A percentile compares a stretch with the other conserved stretches of the same genome.
Conservation (phyloP, 92 coral and sea anemone species). For the Chrysogorgia sp. region DNA sequence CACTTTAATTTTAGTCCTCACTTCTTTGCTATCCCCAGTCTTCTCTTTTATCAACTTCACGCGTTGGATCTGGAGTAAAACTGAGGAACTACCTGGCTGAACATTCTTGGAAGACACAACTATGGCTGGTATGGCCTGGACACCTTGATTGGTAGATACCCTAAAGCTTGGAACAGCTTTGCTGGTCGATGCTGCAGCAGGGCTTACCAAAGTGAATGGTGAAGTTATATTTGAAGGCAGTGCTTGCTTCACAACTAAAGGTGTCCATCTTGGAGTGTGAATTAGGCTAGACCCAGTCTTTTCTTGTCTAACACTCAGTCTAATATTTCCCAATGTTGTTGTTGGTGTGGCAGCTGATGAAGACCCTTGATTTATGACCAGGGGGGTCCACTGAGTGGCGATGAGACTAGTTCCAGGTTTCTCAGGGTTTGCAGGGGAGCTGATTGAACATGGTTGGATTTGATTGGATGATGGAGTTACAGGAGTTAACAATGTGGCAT, state of each 20-base stretch:
- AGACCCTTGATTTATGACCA: neutral
- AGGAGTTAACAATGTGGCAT: neutral
- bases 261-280: neutral
- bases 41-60: slow-evolving; percentile 38
- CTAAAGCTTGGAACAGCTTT: neutral
- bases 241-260: neutral
- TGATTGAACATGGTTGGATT: neutral
- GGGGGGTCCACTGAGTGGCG: neutral
- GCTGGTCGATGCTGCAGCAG: neutral
- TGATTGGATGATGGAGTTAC: slow-evolving; percentile 22
- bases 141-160: neutral
- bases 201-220: neutral
- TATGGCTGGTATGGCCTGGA: neutral
- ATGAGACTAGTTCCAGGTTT: neutral
- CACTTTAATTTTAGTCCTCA: neutral
- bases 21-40: slow-evolving; percentile 41
- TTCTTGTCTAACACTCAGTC: neutral
- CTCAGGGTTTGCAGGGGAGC: neutral
- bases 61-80: slow-evolving; percentile 24
- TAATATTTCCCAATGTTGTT: neutral
- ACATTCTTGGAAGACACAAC: slow-evolving; percentile 34
- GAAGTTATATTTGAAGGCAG: neutral
- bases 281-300: neutral
- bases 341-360: neutral
- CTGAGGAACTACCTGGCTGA: slow-evolving; percentile 1